A percentile compares a stretch with the other conserved stretches of the same genome.
phyloP scores from a whole-genome alignment of 37 sponge, comb jelly and placozoan genomes.

The Ephydatia muelleri region DNA sequence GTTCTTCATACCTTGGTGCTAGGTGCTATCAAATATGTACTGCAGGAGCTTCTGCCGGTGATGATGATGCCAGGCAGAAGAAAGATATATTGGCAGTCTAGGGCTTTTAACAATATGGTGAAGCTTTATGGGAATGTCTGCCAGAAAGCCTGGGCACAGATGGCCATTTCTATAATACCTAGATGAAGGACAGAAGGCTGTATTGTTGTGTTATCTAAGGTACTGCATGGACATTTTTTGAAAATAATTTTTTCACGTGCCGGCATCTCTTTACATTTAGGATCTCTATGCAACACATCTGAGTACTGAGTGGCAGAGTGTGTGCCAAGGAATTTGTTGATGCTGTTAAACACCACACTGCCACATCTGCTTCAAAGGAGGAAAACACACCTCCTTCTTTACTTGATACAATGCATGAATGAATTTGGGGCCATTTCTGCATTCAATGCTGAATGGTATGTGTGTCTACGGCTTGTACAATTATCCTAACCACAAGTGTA shows the following conservation, averaged over 20 bases:
- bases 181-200: neutral
- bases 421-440: conserved; percentile 49
- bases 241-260: too few relatives aligned
- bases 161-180: conserved; percentile 29
- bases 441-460: conserved; percentile 57
- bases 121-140: conserved; percentile 19
- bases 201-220: conserved; percentile 10
- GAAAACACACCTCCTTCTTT: conserved; percentile 48
- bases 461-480: neutral
- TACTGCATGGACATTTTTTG: neutral
- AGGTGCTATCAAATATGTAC: too few relatives aligned
- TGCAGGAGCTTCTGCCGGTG: neutral
- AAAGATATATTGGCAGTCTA: conserved; percentile 25
- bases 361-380: conserved; percentile 15
- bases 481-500: neutral
- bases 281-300: neutral
- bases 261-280: neutral
- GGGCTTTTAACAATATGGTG: neutral
- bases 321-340: conserved; percentile 29
- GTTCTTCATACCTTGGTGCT: too few relatives aligned
- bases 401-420: conserved; percentile 26
- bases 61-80: conserved; percentile 10
- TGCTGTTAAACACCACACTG: neutral
- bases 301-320: neutral
- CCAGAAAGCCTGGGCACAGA: conserved; percentile 11